phyloP scores from a whole-genome alignment of 1,140 invertebrate genomes.

The Maniola jurtina region DNA sequence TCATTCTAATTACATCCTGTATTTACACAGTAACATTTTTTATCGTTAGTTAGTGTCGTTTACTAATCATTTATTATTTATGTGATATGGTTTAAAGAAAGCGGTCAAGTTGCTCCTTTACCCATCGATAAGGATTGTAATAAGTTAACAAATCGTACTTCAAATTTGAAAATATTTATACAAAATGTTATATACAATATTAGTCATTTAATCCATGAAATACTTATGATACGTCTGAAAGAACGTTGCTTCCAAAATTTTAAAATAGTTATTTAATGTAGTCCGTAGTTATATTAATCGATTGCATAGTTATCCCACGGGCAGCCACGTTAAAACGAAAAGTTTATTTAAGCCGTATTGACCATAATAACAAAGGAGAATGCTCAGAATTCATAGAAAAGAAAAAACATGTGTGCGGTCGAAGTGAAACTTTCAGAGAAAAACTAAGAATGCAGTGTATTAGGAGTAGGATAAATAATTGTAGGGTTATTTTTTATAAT shows the following conservation, averaged over 20 bases:
- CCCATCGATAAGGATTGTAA: slow-evolving; percentile 39
- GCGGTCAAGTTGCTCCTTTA: not conserved
- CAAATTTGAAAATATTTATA: slow-evolving; percentile 63
- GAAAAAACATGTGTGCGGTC: no score
- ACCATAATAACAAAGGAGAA: no score
- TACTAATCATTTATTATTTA: not conserved
- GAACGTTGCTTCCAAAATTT: slow-evolving; percentile 68
- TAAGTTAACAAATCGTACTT: slow-evolving; percentile 67
- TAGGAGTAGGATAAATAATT: no score
- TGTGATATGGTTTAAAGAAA: not conserved
- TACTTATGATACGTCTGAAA: slow-evolving; percentile 69
- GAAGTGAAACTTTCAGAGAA: no score
- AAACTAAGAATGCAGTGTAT: no score
- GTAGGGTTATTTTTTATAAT: no score
- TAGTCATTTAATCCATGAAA: slow-evolving; percentile 59
- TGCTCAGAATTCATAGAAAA: no score
- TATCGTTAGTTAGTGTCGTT: not conserved
- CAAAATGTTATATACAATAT: slow-evolving; percentile 71
- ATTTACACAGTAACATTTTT: no score
- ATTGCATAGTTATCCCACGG: slow-evolving; percentile 44
- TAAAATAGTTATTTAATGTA: slow-evolving; percentile 47
- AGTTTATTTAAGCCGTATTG: not conserved
- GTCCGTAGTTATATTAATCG: slow-evolving; percentile 43
- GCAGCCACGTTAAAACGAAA: slow-evolving; percentile 27
- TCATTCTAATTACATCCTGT: no score